These are phyloP conservation scores for Cantharis lateralis DNA, from an alignment of 2,888 invertebrate genomes.

Conservation along the genomic window DNA sequence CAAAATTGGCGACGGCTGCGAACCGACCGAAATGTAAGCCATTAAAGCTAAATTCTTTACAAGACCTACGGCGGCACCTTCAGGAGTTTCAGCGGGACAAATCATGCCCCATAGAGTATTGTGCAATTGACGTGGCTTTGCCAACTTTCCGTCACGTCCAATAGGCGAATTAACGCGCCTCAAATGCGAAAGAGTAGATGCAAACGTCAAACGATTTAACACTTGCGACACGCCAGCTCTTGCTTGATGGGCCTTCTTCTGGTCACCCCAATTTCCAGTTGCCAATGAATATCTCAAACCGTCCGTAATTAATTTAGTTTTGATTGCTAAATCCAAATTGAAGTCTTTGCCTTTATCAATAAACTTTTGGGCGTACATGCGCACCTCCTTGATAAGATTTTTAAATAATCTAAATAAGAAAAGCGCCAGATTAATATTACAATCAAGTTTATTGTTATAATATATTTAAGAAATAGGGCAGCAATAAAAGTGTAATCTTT, in stretches of 20 bases:
- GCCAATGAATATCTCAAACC: constrained; percentile 97
- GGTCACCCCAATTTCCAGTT: constrained; percentile 99
- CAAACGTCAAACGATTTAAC: constrained; percentile 97
- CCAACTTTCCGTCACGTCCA: constrained; percentile 97
- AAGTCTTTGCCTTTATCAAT: constrained; percentile 99
- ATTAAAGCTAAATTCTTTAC: constrained; percentile 99
- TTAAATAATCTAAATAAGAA: constrained; percentile 72
- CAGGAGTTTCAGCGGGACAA: constrained; percentile 99
- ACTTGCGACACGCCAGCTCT: constrained; percentile 97
- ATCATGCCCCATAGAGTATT: constrained; percentile 99
- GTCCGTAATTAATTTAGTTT: constrained; percentile 97
- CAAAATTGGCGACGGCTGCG: constrained; percentile 97
- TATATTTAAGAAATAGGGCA: too few relatives aligned
- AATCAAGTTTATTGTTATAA: too few relatives aligned
- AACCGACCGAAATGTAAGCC: constrained; percentile 99
- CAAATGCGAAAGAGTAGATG: constrained; percentile 97
- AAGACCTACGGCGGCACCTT: constrained; percentile 94
- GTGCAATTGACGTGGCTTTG: constrained; percentile 97
- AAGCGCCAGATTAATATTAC: neutral
- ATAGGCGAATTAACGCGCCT: constrained; percentile 98
- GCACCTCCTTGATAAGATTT: constrained; percentile 94
- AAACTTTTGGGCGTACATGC: constrained; percentile 98
- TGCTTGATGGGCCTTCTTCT: constrained; percentile 99
- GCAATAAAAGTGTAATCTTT: too few relatives aligned
- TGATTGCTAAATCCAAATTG: constrained; percentile 93